These are phyloP conservation scores for Sphaeridia pumilis DNA, from an alignment of 2,888 invertebrate genomes.

Conservation along the genomic window DNA sequence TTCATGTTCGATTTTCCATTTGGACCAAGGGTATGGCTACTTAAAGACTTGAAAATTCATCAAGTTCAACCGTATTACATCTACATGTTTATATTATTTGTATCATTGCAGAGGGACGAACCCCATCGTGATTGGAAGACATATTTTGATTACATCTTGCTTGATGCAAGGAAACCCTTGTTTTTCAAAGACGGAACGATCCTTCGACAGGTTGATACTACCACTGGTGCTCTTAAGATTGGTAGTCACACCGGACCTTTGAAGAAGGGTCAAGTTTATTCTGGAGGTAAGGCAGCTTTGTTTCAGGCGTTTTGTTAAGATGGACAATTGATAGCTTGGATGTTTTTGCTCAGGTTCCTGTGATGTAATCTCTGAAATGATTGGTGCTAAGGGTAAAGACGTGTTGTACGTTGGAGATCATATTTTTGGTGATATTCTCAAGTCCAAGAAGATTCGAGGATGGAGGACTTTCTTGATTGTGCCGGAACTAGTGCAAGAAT, in stretches of 20 bases:
- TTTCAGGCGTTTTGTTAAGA: too few relatives aligned
- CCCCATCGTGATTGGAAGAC: slow-evolving; percentile 81
- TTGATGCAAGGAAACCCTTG: slow-evolving; percentile 89
- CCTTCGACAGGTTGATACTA: slow-evolving; percentile 78
- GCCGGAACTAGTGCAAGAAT: slow-evolving; percentile 87
- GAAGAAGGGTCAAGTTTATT: slow-evolving; percentile 55
- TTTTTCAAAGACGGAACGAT: slow-evolving; percentile 98
- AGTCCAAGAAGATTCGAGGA: slow-evolving; percentile 93
- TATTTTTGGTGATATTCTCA: slow-evolving; percentile 96
- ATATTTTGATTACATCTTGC: slow-evolving; percentile 94
- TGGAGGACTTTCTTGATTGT: slow-evolving; percentile 99
- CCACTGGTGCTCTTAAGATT: slow-evolving; percentile 77
- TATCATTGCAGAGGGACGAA: slow-evolving; percentile 54
- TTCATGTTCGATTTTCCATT: slow-evolving; percentile 75
- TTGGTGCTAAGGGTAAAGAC: slow-evolving; percentile 94
- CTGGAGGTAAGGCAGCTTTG: slow-evolving; percentile 53
- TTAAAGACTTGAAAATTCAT: too few relatives aligned
- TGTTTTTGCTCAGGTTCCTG: slow-evolving; percentile 56
- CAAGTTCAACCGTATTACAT: not conserved
- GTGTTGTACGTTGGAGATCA: slow-evolving; percentile 97
- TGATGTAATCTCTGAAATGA: slow-evolving; percentile 89
- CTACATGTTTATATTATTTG: not conserved
- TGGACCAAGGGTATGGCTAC: slow-evolving; percentile 13
- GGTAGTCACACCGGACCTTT: slow-evolving; percentile 90
- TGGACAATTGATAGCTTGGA: not conserved